Base-by-base conservation (phyloP, 1,140 invertebrate species). In the Lepidostoma basale region DNA sequence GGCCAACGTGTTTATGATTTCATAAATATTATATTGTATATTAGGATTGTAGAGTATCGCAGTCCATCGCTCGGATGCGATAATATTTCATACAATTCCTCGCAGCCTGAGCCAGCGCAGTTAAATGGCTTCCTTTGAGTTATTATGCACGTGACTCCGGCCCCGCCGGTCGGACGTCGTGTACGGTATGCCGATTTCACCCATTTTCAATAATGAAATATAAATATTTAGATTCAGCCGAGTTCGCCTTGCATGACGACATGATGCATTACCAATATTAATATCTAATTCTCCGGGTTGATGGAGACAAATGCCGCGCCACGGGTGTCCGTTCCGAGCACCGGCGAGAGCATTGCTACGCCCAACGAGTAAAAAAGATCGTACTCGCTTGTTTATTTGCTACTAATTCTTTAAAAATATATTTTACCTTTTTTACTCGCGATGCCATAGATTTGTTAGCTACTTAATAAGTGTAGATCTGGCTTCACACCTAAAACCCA, bases 181-280 rank as follows among this genome's bases (percentile, higher is more conserved):
- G n/a, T n/a, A n/a, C n/a, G n/a, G n/a, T n/a, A n/a, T n/a, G n/a
- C n/a, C n/a, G 18, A 52, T 52, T 52, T 52, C 42, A 52, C 14
- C 47, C 47, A 26, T 52, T 45, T 52, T 26, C 25, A 14, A 52
- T 52, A 52, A 58, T 58, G 54, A 58, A 58, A 58, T 58, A 58
- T 58, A 58, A 58, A 58, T 58, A 58, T 58, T 58, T 58, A 58
- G 54, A 58, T 58, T 58, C 54, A 39, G 33, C 18, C 18, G 30
- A 58, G 33, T 39, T 30, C 54, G 54, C 54, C 22, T 9, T 28
- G 28, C 39, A 58, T 58, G 54, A 58, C 54, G 54, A 58, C 54
- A 58, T 58, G 54, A 58, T 58, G 12, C 30, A 58, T 58, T 58
- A 39, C 30, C 8, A 33, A 33, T 39, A 58, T 58, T 58, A 58